Base-by-base conservation (phyloP, 2,113 vertebrate species). In the Sinocyclocheilus maitianheensis region DNA sequence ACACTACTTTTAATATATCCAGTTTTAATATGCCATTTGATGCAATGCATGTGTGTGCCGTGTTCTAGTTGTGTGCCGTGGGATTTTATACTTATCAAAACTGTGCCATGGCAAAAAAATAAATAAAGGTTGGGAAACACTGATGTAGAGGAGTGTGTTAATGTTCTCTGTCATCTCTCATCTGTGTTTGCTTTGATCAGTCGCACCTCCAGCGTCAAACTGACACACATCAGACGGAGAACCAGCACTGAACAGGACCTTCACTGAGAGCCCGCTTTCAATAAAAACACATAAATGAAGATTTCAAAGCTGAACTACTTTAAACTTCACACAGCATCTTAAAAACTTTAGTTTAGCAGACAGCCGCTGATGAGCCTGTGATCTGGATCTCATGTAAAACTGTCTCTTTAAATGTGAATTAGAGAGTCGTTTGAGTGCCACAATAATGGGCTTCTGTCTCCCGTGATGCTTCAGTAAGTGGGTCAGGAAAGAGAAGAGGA, bases 371-470 rank as follows among this genome's bases (percentile, higher is more conserved):
- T 67, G 63, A 67, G 12, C 4, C 4, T 22, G 22, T 53, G 7
- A 26, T 40, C 4, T 2, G 3, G 34, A 48, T 2, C 67, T n/a
- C 16, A 37, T 37, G 67, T 46, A 72, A 77, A 77, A 87, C 88
- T 89, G 88, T 91, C 84, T 89, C 88, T 90, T 93, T 89, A 89
- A 92, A 92, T 90, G 84, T 20, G 34, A 40, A 69, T 92, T 62
- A 43, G 81, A 88, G 91, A 91, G 92, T 93, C 88, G 92, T 79
- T 93, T 93, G 88, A 79, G 86, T 78, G 87, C 74, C 89, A 58
- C 90, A 92, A 4, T 34, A 92, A 93, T 87, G 75, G 77, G 72
- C 91, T 84, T 30, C 30, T 30, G 30, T 91, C 67, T 77, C 83
- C 80, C 87, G 89, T 89, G 87, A 89, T 88, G 87, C 72, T 90